Evolutionary conservation across 2,888 invertebrate genomes (phyloP), one percentile per base, ranked within the genome.

Genomic region (Hydroisotoma schaefferi): DNA sequence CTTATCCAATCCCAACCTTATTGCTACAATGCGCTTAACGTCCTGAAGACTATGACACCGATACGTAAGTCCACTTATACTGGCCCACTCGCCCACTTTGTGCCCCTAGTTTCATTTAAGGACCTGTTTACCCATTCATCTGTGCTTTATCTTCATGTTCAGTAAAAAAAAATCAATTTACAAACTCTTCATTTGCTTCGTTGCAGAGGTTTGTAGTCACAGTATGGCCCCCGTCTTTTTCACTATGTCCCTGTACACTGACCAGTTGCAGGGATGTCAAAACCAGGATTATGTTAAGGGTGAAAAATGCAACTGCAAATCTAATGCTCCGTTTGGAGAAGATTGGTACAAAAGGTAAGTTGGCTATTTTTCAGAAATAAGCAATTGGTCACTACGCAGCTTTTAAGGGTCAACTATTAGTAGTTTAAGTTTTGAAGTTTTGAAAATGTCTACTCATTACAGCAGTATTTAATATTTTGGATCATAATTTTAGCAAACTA

Each of bases 161-260:
- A 10, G 33, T 33, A 33, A 10, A 10, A 40, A 40, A 40, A 40
- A 40, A 40, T 10, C 5, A 40, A 40, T 40, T 8, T 10, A 40
- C 8, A 18, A 4, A 4, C 20, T 40, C 20, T 8, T 40, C 5
- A 40, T 10, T 10, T 8, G n/a, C n/a, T 40, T 5, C 5, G n/a
- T 40, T n/a, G 15, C 15, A 33, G 20, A 28, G 29, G 52, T 52
- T 3, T 52, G 52, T 37, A 52, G 52, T 33, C 52, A 52, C 52
- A 52, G 37, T 22, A 10, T 52, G 37, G 52, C 52, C 33, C 52
- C 52, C 20, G 52, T 52, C 5, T 52, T 5, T n/a, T 52, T 5
- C 22, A 18, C 52, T 20, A 29, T 52, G 22, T 6, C 25, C 26
- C 22, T 49, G 49, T 4, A 27, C 26, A 2, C 49, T 49, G 33